Evolutionary conservation across 2,113 vertebrate species (phyloP), one percentile per base, ranked within the genome.

Genomic region (Murina feae): DNA sequence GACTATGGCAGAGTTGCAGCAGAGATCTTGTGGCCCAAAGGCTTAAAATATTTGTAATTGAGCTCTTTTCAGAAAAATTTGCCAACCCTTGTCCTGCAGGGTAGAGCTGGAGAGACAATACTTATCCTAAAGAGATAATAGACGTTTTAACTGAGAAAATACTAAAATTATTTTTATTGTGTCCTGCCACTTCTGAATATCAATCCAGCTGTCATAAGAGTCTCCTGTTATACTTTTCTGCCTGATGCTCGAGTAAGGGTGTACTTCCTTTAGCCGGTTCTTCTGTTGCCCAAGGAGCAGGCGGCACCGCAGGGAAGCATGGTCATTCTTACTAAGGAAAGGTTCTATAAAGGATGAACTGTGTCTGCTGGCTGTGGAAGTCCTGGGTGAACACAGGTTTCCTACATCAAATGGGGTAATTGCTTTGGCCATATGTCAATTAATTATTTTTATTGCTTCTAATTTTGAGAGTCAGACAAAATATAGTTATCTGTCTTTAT

Each of bases 81-180:
- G 17, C 32, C 42, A 89, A 83, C 3, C 37, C 1, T 17, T 90
- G 6, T 37, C 49, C 35, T 72, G 69, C 23, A 88, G 23, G 18
- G 25, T 51, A 79, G 66, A 87, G 21, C 3, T 74, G 2, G n/a
- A 86, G 30, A 85, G 14, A 88, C n/a, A 88, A 55, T 4, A n/a
- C 37, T 86, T 84, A 44, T 78, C 51, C 11, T 60, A 71, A 88
- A 85, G 63, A 65, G 2, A 81, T 10, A 94, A 91, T 37, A 75
- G 80, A 81, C 13, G 11, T 75, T 93, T 95, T 90, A 91, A 87
- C 49, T 47, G 39, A 72, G 35, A 80, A 96, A 94, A 81, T 30
- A 25, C 1, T 72, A 30, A 92, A 76, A 84, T 47, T 78, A 63
- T 47, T 90, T 68, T 82, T 78, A 83, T 89, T 42, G 47, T 72